Evolutionary conservation across 2,797 vertebrate species (phyloP).

Genomic region (Sylvilagus floridanus): DNA sequence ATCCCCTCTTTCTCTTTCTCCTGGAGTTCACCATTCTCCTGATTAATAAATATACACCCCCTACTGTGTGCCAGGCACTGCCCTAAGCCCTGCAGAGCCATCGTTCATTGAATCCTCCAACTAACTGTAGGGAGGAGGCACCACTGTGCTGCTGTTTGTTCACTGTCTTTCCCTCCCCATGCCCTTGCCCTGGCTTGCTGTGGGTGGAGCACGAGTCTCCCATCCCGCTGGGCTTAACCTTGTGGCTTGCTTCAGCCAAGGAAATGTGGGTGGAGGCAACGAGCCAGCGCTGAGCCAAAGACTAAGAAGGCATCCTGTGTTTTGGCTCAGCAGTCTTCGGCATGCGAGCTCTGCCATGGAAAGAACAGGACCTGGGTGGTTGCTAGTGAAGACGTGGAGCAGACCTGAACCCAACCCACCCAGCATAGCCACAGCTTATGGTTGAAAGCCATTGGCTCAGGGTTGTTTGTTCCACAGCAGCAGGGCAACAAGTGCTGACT

Average conservation of each 20-base stretch:
- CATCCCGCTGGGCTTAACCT: not conserved
- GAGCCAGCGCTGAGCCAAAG: not conserved
- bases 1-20: not conserved
- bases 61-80: not conserved
- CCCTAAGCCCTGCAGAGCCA: not conserved
- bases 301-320: not conserved
- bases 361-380: not conserved
- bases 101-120: not conserved
- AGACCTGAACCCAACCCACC: not conserved
- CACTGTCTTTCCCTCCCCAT: not conserved
- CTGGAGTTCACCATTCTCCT: not conserved
- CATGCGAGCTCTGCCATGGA: not conserved
- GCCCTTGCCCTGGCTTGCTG: not conserved
- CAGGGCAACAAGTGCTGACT: not conserved
- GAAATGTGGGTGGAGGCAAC: not conserved
- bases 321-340: not conserved
- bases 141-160: not conserved
- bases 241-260: not conserved
- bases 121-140: not conserved
- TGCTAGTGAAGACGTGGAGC: not conserved
- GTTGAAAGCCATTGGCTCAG: not conserved
- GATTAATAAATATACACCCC: not conserved
- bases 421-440: not conserved
- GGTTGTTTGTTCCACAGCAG: not conserved
- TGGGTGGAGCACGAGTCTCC: not conserved